Base-by-base conservation (phyloP, 2,888 invertebrate genomes). In the Harmothoe impar region DNA sequence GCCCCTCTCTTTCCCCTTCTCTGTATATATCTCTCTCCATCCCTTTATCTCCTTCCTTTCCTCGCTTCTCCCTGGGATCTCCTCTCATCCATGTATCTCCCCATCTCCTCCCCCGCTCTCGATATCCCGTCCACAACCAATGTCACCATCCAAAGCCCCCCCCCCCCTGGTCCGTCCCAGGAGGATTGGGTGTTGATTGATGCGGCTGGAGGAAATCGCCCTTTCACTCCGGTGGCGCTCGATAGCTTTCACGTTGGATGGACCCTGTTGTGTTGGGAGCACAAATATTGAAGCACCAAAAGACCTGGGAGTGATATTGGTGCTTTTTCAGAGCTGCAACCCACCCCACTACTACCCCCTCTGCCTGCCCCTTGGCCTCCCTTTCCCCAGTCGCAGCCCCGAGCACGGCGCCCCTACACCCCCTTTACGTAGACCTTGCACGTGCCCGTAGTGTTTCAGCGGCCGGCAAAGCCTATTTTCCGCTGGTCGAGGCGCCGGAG, bases 271-370 rank as follows among this genome's bases (percentile, higher is more conserved):
- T 81, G 81, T 33, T 81, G 33, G 81, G 81, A 43, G 81, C 81
- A 81, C 81, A 81, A 81, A 81, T 81, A 81, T 81, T 81, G 81
- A 81, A 43, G 81, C 81, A 35, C 81, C 81, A 43, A 81, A 81
- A 81, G 81, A 81, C n/a, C 35, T 81, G 33, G 81, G 81, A 81
- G 81, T 81, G 81, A 81, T 81, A 81, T 81, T 43, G 81, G 35
- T 81, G 43, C 35, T 72, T 72, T 72, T 72, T 72, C 72, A 72
- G 72, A 43, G 43, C 3, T 3, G 43, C 43, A 43, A 43, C 29
- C 77, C 77, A 29, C 25, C 25, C 29, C 29, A 43, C 43, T 43
- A 43, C 43, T 43, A 3, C 43, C 43, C 43, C 10, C 10, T 10
- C 10, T 10, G 3, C 20, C 31, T 17, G 0, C 29, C 17, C 77